Evolutionary conservation across 2,888 invertebrate species (phyloP).

Genomic region (Polymixis lichenea): DNA sequence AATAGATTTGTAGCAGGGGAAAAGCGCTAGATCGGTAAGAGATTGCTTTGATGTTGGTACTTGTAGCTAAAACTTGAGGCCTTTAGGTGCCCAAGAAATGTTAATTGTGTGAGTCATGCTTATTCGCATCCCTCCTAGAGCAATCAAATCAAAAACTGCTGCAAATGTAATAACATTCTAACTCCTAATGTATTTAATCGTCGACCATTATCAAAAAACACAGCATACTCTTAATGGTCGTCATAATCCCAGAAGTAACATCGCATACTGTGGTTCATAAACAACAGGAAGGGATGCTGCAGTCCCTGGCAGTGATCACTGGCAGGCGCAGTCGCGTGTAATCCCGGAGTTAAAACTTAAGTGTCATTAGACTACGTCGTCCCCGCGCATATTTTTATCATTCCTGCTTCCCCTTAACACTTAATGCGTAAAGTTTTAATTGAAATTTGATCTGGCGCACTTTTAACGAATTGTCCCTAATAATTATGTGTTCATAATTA

Average conservation of each 20-base stretch:
- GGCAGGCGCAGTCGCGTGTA: constrained; percentile 37
- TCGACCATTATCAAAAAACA: constrained; percentile 41
- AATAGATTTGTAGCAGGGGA: neutral
- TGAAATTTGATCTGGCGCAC: constrained; percentile 84
- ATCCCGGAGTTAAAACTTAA: constrained; percentile 65
- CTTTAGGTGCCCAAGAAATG: neutral
- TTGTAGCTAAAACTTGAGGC: neutral
- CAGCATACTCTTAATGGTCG: constrained; percentile 28
- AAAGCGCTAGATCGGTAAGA: neutral
- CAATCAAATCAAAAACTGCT: constrained; percentile 23
- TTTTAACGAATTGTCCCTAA: constrained; percentile 66
- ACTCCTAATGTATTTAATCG: constrained; percentile 16
- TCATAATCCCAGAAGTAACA: constrained; percentile 61
- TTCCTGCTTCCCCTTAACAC: constrained; percentile 70
- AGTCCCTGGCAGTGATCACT: constrained; percentile 22
- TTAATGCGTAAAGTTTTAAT: constrained; percentile 86
- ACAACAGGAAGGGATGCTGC: constrained; percentile 40
- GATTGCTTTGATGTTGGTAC: neutral
- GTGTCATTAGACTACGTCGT: constrained; percentile 66
- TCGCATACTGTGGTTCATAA: constrained; percentile 55
- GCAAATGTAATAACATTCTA: constrained; percentile 31
- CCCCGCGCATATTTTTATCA: constrained; percentile 84
- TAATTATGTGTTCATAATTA: constrained; percentile 63
- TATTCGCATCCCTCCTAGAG: neutral
- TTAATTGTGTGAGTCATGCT: too few relatives aligned